Conservation (phyloP, 2,888 invertebrate genomes). For the Hyles lineata region DNA sequence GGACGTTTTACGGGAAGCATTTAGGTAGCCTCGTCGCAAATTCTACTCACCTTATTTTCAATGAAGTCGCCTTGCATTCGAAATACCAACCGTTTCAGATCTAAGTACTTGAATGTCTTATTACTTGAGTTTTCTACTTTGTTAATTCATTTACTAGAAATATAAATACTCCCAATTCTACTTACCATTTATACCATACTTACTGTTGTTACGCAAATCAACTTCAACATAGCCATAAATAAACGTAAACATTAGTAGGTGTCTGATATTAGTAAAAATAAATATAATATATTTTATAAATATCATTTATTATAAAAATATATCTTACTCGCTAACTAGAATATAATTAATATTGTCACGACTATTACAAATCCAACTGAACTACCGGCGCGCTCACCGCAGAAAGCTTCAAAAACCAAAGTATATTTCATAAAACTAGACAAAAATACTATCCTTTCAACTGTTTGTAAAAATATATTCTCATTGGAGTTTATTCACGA, state of each 20-base stretch:
- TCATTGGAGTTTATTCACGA: neutral
- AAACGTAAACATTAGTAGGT: neutral
- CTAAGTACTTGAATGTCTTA: too few relatives aligned
- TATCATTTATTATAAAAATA: slow-evolving; percentile 68
- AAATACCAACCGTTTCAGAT: too few relatives aligned
- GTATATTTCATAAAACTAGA: neutral
- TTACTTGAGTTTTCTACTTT: too few relatives aligned
- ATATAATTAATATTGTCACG: neutral
- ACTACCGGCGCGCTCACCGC: neutral
- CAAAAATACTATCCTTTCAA: too few relatives aligned
- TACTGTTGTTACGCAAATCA: neutral
- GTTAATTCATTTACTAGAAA: too few relatives aligned
- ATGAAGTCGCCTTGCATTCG: too few relatives aligned
- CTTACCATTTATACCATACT: neutral
- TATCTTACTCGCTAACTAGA: slow-evolving; percentile 47
- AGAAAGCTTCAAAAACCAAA: neutral
- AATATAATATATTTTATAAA: slow-evolving; percentile 51
- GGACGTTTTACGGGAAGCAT: too few relatives aligned
- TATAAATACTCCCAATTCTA: too few relatives aligned
- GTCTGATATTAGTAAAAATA: slow-evolving; percentile 41
- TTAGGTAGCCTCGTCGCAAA: too few relatives aligned
- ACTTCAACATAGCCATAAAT: neutral
- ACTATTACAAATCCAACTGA: neutral
- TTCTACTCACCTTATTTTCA: too few relatives aligned
- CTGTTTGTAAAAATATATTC: too few relatives aligned